phyloP scores from a whole-genome alignment of 2,113 vertebrate genomes.

The Anhinga anhinga region DNA sequence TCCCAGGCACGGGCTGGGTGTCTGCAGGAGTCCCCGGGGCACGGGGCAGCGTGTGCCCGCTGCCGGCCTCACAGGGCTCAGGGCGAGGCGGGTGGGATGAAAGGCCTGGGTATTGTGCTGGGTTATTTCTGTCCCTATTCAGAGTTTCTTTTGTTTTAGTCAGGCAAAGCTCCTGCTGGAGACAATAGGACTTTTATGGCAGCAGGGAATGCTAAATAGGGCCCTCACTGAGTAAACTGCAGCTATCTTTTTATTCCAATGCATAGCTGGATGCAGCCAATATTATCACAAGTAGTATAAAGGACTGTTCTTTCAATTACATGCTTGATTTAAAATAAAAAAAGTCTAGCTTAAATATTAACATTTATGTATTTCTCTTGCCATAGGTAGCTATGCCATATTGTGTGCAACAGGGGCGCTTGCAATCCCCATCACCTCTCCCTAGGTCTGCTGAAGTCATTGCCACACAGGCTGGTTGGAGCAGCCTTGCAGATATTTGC shows the following conservation, averaged over 20 bases:
- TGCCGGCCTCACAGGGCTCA: rapidly evolving
- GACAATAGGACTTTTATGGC: constrained; percentile 8
- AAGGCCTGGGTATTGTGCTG: neutral
- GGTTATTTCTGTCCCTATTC: constrained; percentile 36
- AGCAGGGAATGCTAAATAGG: neutral
- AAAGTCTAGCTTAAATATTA: neutral
- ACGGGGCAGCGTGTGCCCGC: rapidly evolving
- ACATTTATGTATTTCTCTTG: neutral
- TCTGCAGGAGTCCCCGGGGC: neutral
- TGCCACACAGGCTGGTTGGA: neutral
- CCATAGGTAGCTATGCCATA: neutral
- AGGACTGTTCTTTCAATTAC: neutral
- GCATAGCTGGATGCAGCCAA: neutral
- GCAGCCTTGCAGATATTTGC: constrained; percentile 6
- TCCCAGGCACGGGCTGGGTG: rapidly evolving
- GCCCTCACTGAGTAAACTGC: neutral
- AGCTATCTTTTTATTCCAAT: constrained; percentile 11
- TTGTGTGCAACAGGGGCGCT: neutral
- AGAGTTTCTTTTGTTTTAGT: neutral
- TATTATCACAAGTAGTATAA: neutral
- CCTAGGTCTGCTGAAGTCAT: neutral
- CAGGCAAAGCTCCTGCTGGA: constrained; percentile 7
- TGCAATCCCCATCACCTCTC: neutral
- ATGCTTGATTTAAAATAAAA: neutral
- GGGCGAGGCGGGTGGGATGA: rapidly evolving